Evolutionary conservation across 2,113 vertebrate genomes (phyloP).

Genomic region (Larimichthys crocea): DNA sequence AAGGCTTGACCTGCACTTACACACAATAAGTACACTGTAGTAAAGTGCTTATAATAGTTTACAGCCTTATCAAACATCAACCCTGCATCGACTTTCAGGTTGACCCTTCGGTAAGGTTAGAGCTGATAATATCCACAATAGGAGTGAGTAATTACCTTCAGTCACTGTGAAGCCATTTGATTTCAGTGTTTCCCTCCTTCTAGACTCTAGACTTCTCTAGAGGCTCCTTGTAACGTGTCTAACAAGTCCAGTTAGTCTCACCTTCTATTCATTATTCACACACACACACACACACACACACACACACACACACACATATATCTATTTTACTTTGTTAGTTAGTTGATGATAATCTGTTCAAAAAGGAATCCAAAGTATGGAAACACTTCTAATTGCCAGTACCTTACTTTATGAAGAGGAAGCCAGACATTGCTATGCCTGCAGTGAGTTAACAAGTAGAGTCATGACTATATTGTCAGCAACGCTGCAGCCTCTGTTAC

Average conservation of each 20-base stretch:
- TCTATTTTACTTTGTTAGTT: neutral
- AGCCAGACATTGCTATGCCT: neutral
- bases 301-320: neutral
- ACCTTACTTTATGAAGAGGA: neutral
- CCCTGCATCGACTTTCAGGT: neutral
- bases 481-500: neutral
- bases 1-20: neutral
- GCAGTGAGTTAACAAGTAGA: neutral
- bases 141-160: neutral
- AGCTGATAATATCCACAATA: conserved; percentile 14
- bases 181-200: neutral
- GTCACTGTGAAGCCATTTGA: neutral
- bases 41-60: neutral
- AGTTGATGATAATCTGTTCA: neutral
- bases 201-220: too few relatives aligned
- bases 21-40: neutral
- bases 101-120: neutral
- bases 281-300: neutral
- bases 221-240: conserved; percentile 17
- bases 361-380: neutral
- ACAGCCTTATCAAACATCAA: conserved; percentile 4
- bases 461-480: neutral
- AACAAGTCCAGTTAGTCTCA: conserved; percentile 27
- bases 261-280: conserved; percentile 37
- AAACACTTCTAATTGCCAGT: neutral